Base-by-base conservation (phyloP, 1,140 invertebrate genomes). In the Orchestia grillus region DNA sequence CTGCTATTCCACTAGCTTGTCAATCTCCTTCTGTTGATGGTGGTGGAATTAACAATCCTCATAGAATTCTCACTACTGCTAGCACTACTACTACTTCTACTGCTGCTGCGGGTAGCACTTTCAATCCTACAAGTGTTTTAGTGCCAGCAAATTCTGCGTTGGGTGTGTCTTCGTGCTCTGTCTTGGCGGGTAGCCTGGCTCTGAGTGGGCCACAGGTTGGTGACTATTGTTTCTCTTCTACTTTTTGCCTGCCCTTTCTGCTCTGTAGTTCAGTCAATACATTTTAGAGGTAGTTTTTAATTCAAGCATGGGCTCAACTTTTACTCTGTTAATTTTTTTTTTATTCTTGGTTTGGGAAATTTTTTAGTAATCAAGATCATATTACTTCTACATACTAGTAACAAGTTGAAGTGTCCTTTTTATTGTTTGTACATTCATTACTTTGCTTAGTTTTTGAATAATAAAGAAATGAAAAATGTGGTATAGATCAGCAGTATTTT, bases 101-200 rank as follows among this genome's bases (percentile, higher is more conserved):
- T 94, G 36, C 92, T 94, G 92, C 92, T 94, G 92, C 92, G 45
- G 88, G 43, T 90, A 45, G 92, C 92, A 94, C 92, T 94, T 94
- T 44, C 44, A 94, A n/a, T 45, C 44, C 92, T n/a, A 94, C 92
- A 40, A 94, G 92, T 94, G 92, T 94, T 42, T 44, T 91, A 43
- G 88, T 91, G 88, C 88, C 41, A 91, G 88, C 41, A 91, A 91
- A 91, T 44, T 42, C 88, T 91, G 44, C 88, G 44, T 94, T 94
- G 43, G 92, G 92, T 94, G 92, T 94, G 44, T 47, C 92, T 94
- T 45, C 43, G 36, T 94, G 92, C 92, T 94, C 92, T 94, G 92
- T 94, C 43, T 94, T 94, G 92, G 36, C 92, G 44, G 92, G 92
- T 94, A 94, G 44, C 92, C 44, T 94, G 92, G 92, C 44, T 44